Evolutionary conservation across 2,888 invertebrate species (phyloP), one percentile per base, ranked within the genome.

Genomic region (Eueremaeus valkanovi): DNA sequence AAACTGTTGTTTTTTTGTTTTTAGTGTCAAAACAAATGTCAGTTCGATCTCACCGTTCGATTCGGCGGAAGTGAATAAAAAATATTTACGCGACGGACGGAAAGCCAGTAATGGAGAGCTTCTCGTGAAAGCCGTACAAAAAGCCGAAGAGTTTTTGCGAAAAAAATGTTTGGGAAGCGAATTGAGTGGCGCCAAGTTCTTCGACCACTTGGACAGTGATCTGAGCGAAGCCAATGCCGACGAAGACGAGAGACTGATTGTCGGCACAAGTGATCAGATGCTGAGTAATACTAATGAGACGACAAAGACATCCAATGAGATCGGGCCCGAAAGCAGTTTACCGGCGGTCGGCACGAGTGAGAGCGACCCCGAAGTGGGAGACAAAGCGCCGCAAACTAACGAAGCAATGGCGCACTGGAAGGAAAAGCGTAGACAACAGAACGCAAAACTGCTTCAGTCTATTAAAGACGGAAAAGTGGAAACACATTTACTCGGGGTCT

Each of bases 381-480:
- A 51, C 21, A 31, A 33, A 33, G n/a, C 33, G 24, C 49, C 33
- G 9, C 33, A 49, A 9, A 49, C 16, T 13, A 55, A 49, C 40
- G 74, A 75, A 51, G 49, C 68, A 2, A 33, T 68, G 9, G 74
- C 70, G 49, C 74, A 70, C 21, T 58, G 72, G 66, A 76, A 76
- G 55, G 76, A 76, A 55, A 72, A 68, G 55, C 66, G 76, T n/a
- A 73, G 73, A 68, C 51, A 42, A 66, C 51, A 73, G 29, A 76
- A 76, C 36, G 68, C 76, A 13, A 74, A 74, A 58, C 40, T 76
- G 21, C 58, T 75, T 66, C 72, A 75, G 66, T 73, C 51, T 63
- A 76, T 76, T n/a, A 76, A 76, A 73, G 74, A 72, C 1, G 75
- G 75, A 36, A 75, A 75, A 76, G 68, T 76, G 24, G 76, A 76